phyloP scores from a whole-genome alignment of 2,797 vertebrate species.

The Pseudochirops cupreus region DNA sequence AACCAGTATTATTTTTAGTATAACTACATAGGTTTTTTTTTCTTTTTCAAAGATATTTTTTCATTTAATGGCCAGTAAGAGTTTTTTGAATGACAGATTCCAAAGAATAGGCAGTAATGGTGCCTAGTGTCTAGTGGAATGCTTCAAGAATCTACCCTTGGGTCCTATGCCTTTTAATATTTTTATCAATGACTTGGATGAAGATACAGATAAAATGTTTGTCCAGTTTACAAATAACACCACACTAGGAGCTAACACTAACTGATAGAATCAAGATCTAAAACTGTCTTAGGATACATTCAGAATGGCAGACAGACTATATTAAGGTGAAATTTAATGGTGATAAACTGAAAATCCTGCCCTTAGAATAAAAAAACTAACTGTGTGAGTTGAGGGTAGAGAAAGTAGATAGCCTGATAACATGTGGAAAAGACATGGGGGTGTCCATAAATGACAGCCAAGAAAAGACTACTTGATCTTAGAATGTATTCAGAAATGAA shows the following conservation, averaged over 20 bases:
- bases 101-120: not conserved
- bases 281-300: not conserved
- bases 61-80: not conserved
- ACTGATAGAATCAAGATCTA: not conserved
- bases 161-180: not conserved
- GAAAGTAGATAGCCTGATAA: not conserved
- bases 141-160: not conserved
- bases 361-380: not conserved
- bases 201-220: not conserved
- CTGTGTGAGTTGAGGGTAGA: not conserved
- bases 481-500: not conserved
- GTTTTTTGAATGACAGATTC: not conserved
- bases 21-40: not conserved
- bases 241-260: not conserved
- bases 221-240: not conserved
- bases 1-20: not conserved
- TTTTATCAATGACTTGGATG: not conserved
- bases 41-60: not conserved
- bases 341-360: not conserved
- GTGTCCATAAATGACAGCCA: not conserved
- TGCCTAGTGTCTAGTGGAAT: not conserved
- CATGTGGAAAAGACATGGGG: not conserved
- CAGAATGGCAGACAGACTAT: not conserved
- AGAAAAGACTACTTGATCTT: not conserved
- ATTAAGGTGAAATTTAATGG: not conserved